Percentiles rank a stretch among this genome's conserved stretches.
Evolutionary conservation across 2,888 invertebrate genomes (phyloP).

Genomic region (Epinotia demarniana): DNA sequence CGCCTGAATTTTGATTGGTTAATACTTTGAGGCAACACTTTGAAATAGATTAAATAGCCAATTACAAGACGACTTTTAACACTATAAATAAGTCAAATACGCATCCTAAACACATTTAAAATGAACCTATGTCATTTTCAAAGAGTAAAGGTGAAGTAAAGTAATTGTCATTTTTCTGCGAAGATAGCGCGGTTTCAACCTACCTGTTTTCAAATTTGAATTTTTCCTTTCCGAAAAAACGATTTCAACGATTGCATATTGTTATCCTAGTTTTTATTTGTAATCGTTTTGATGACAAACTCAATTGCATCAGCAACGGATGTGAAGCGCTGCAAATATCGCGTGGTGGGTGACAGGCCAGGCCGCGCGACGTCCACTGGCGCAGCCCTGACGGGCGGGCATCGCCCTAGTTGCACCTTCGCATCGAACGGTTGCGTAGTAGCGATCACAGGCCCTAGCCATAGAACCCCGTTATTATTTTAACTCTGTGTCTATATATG

Average conservation of each 20-base stretch:
- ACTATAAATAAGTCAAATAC: not conserved
- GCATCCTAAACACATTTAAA: not conserved
- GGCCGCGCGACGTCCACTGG: slow-evolving; percentile 75
- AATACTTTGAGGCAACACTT: not conserved
- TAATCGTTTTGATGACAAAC: not conserved
- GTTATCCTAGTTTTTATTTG: slow-evolving; percentile 2
- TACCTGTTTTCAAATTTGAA: slow-evolving; percentile 62
- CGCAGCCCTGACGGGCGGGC: slow-evolving; percentile 83
- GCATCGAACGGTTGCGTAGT: slow-evolving; percentile 82
- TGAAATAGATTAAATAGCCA: not conserved
- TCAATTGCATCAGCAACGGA: slow-evolving; percentile 23
- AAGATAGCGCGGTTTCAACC: slow-evolving; percentile 68
- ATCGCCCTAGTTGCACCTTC: slow-evolving; percentile 82
- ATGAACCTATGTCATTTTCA: slow-evolving; percentile 29
- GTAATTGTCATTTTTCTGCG: slow-evolving; percentile 62
- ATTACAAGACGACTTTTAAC: not conserved
- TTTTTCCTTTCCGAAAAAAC: slow-evolving; percentile 49
- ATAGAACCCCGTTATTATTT: slow-evolving; percentile 56
- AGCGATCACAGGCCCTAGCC: slow-evolving; percentile 66
- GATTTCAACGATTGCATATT: slow-evolving; percentile 31
- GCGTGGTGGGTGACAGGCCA: slow-evolving; percentile 51
- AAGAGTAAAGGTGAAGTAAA: no score
- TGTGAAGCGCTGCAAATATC: slow-evolving; percentile 35
- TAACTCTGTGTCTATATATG: slow-evolving; percentile 54
- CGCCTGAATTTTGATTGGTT: not conserved